Conservation (phyloP, 2,113 vertebrate genomes). For the Lamprotornis superbus region DNA sequence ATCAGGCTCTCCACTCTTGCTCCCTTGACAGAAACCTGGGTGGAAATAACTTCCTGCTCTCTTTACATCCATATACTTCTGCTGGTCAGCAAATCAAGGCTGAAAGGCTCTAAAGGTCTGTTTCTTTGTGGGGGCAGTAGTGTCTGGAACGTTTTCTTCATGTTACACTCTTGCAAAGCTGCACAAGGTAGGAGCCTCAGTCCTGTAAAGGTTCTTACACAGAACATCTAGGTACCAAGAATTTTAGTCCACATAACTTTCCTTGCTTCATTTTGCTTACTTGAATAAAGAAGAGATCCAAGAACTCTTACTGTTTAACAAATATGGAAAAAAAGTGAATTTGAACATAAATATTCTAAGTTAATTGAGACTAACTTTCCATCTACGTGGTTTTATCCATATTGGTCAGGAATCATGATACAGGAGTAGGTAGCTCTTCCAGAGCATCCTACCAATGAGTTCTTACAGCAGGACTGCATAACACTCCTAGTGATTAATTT, state of each 20-base stretch:
- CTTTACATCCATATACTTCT: neutral
- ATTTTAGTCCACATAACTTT: neutral
- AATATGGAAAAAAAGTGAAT: neutral
- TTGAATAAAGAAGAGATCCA: neutral
- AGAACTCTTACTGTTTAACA: neutral
- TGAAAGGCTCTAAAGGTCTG: neutral
- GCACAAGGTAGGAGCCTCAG: neutral
- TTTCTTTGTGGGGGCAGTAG: neutral
- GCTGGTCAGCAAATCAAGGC: neutral
- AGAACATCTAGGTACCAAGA: neutral
- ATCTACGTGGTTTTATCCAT: neutral
- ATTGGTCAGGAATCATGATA: neutral
- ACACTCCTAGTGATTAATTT: neutral
- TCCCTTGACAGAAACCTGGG: neutral
- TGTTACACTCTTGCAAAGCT: neutral
- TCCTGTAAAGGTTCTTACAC: neutral
- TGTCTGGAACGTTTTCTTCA: neutral
- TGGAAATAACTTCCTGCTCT: neutral
- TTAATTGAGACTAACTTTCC: neutral
- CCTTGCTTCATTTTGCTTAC: neutral
- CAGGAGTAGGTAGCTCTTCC: neutral
- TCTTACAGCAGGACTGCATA: neutral
- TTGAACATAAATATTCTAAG: neutral
- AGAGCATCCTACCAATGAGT: neutral
- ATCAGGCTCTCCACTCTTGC: neutral